These are phyloP conservation scores for Potamarius usumacintae DNA, from an alignment of 2,113 vertebrate species.

Conservation along the genomic window DNA sequence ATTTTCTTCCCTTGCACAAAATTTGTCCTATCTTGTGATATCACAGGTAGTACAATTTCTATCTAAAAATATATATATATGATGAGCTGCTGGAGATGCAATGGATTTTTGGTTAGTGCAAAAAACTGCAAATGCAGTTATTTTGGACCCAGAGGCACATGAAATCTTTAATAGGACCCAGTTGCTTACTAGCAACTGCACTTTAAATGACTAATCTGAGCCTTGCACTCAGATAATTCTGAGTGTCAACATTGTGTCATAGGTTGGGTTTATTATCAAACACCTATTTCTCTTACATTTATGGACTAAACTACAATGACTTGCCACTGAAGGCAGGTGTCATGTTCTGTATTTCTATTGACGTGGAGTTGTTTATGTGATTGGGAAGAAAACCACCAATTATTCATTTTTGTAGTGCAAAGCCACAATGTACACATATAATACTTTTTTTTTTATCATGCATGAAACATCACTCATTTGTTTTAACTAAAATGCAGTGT, in stretches of 20 bases:
- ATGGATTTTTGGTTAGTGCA: conserved; percentile 9
- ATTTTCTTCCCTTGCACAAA: background rate
- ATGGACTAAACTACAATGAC: background rate
- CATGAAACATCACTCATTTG: conserved; percentile 40
- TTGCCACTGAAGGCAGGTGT: background rate
- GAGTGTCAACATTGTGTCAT: background rate
- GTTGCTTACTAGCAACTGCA: conserved; percentile 27
- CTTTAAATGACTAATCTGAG: conserved; percentile 34
- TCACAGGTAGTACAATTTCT: conserved; percentile 23
- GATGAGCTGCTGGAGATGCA: conserved; percentile 11
- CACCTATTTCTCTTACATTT: background rate
- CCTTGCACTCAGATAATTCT: conserved; percentile 21
- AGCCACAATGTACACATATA: conserved; percentile 24
- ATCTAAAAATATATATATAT: background rate
- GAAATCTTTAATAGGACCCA: conserved; percentile 29
- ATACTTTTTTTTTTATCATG: conserved; percentile 25
- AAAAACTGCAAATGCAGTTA: conserved; percentile 26
- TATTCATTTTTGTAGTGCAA: conserved; percentile 34
- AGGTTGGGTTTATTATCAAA: background rate
- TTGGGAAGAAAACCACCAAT: conserved; percentile 14
- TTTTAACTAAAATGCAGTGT: conserved; percentile 59
- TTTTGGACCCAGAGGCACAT: background rate
- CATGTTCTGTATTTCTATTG: conserved; percentile 5
- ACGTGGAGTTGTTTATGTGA: conserved; percentile 10
- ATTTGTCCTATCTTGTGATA: background rate